These are phyloP conservation scores for Yponomeuta cagnagella DNA, from an alignment of 2,888 invertebrate species.

Conservation along the genomic window DNA sequence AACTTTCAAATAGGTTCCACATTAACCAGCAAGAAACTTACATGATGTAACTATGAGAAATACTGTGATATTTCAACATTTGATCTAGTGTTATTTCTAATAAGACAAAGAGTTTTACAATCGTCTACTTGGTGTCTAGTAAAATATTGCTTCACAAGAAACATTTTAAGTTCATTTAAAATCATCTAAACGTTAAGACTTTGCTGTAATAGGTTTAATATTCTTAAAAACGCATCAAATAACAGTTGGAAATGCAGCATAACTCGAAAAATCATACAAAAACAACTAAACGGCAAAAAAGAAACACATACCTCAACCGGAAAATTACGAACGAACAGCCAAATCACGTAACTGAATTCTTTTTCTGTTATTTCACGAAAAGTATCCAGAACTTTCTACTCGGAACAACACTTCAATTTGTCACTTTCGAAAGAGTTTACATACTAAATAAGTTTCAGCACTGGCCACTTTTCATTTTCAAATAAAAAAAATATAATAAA, in stretches of 20 bases:
- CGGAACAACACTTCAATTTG: not conserved
- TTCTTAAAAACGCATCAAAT: not conserved
- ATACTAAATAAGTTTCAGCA: conserved; percentile 28
- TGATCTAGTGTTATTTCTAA: too few species aligned
- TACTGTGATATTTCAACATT: too few species aligned
- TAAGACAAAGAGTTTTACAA: too few species aligned
- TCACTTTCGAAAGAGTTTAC: not conserved
- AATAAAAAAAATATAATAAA: conserved; percentile 21
- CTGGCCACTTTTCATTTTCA: conserved; percentile 34
- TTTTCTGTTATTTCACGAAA: conserved; percentile 13
- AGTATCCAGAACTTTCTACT: conserved; percentile 19
- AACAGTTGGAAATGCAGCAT: not conserved
- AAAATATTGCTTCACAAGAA: too few species aligned
- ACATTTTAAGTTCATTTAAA: too few species aligned
- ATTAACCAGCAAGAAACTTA: too few species aligned
- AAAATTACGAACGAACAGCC: conserved; percentile 21
- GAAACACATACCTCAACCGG: conserved; percentile 26
- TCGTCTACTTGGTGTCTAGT: too few species aligned
- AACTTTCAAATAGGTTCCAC: too few species aligned
- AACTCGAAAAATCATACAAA: not conserved
- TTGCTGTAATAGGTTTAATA: not conserved
- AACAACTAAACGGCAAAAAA: conserved; percentile 20
- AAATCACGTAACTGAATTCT: conserved; percentile 24
- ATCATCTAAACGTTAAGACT: too few species aligned
- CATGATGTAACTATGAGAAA: too few species aligned